Evolutionary conservation across 2,113 vertebrate species (phyloP).

Genomic region (Saguinus imperator): DNA sequence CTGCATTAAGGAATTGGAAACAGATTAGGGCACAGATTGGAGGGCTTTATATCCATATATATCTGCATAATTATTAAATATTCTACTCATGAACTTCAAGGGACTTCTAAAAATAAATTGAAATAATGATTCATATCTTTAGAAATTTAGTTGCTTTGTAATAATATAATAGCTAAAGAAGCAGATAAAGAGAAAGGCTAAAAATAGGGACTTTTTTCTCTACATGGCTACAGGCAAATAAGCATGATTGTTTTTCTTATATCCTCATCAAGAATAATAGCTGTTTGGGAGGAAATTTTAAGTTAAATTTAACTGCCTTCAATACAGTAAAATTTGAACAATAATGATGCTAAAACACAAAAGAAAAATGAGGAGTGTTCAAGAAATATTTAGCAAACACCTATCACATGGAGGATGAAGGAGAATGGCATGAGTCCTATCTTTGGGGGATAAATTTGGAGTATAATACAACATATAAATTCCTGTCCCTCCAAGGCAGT

Average conservation of each 20-base stretch:
- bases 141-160: background rate
- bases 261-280: background rate
- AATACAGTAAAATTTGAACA: background rate
- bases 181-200: background rate
- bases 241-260: background rate
- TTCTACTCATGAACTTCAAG: background rate
- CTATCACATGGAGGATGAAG: background rate
- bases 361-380: background rate
- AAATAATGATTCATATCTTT: constrained; percentile 25
- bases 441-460: background rate
- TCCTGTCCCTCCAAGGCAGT: background rate
- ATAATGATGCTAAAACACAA: background rate
- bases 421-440: background rate
- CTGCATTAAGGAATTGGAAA: constrained; percentile 78
- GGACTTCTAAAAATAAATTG: background rate
- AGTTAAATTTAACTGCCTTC: background rate
- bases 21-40: constrained; percentile 75
- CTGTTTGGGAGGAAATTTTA: background rate
- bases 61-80: constrained; percentile 67
- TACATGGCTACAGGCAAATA: background rate
- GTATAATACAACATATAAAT: background rate
- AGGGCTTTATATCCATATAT: constrained; percentile 70
- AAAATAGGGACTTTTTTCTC: background rate
- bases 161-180: constrained; percentile 20
- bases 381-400: background rate